phyloP scores from a whole-genome alignment of 2,797 vertebrate species.

The Aldrovandia affinis region DNA sequence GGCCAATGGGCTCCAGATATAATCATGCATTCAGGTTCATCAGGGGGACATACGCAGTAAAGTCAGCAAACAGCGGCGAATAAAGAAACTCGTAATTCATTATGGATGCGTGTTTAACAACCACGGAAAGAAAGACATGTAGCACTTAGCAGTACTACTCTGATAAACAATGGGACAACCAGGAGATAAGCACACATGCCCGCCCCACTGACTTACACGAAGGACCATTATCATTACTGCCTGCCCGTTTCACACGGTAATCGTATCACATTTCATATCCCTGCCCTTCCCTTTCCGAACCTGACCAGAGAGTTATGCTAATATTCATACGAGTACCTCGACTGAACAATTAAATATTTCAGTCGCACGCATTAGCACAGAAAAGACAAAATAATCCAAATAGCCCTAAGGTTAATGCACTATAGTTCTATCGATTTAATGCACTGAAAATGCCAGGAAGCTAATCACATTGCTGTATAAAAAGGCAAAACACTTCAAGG shows the following conservation, averaged over 20 bases:
- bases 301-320: neutral
- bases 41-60: too few species aligned
- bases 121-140: neutral
- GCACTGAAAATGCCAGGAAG: neutral
- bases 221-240: neutral
- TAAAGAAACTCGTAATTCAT: too few species aligned
- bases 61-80: too few species aligned
- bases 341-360: neutral
- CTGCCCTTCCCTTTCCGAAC: neutral
- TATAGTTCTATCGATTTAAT: too few species aligned
- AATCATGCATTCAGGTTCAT: too few species aligned
- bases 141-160: neutral
- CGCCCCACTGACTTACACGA: too few species aligned
- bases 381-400: neutral
- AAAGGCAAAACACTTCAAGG: neutral
- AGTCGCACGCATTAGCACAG: neutral
- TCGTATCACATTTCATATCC: neutral
- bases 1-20: too few species aligned
- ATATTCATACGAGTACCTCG: neutral
- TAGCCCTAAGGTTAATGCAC: neutral
- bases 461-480: neutral
- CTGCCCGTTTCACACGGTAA: neutral
- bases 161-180: neutral
- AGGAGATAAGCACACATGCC: neutral
- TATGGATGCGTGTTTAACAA: neutral